phyloP scores from a whole-genome alignment of 35 echinoderm and acorn worm genomes.

The Patiria miniata region DNA sequence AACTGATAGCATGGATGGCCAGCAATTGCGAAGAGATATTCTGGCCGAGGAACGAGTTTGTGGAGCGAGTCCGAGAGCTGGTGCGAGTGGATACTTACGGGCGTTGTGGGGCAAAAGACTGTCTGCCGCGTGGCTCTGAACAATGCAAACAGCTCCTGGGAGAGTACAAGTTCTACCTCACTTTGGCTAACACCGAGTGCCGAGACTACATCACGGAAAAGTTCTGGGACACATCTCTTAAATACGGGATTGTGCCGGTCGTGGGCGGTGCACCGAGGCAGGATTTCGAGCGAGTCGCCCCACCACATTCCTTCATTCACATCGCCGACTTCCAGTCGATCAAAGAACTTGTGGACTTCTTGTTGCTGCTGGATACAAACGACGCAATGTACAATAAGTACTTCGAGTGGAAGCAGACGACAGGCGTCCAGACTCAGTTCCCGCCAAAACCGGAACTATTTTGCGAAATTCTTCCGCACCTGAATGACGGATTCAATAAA shows the following conservation, averaged over 20 bases:
- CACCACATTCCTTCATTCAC: conserved; percentile 76
- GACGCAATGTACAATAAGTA: conserved; percentile 61
- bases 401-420: conserved; percentile 64
- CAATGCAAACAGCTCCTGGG: conserved; percentile 42
- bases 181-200: conserved; percentile 73
- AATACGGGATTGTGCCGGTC: conserved; percentile 57
- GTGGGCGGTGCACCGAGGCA: conserved; percentile 58
- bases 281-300: conserved; percentile 58
- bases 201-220: conserved; percentile 87
- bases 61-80: conserved; percentile 37
- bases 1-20: conserved; percentile 63
- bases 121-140: conserved; percentile 30
- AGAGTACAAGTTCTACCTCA: conserved; percentile 72
- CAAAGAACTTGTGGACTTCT: conserved; percentile 44
- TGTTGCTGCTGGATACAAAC: conserved; percentile 56
- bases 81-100: conserved; percentile 66
- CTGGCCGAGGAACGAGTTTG: conserved; percentile 64
- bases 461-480: conserved; percentile 37
- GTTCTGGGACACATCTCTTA: conserved; percentile 63
- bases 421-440: conserved; percentile 26
- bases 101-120: conserved; percentile 47
- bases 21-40: conserved; percentile 64
- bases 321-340: conserved; percentile 54
- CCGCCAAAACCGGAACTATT: conserved; percentile 50
- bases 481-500: not conserved